Evolutionary conservation across 1,140 invertebrate species (phyloP).

Genomic region (Atta colombica): DNA sequence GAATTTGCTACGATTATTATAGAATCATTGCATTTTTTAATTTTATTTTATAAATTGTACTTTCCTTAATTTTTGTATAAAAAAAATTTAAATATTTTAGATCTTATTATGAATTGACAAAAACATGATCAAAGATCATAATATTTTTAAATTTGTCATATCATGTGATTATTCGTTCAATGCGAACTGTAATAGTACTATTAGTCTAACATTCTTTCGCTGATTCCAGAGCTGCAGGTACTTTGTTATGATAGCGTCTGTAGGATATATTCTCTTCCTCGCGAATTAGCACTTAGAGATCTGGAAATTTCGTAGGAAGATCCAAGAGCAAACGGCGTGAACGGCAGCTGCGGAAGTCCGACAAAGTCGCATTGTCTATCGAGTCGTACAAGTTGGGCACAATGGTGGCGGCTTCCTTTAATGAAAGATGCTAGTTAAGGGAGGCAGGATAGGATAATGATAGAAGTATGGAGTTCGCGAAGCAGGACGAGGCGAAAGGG

Average conservation of each 20-base stretch:
- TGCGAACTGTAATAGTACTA: not conserved
- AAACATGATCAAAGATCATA: too few relatives aligned
- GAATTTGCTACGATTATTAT: not conserved
- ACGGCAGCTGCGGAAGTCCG: constrained; percentile 60
- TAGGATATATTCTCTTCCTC: constrained; percentile 38
- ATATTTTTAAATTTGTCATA: not conserved
- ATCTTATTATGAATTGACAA: not conserved
- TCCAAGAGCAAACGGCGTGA: constrained; percentile 43
- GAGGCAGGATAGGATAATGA: constrained; percentile 66
- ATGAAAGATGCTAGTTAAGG: constrained; percentile 78
- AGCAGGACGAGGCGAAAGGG: constrained; percentile 10
- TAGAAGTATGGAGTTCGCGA: constrained; percentile 36
- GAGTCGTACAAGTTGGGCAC: constrained; percentile 70
- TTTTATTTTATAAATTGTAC: not conserved
- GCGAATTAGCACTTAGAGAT: constrained; percentile 68
- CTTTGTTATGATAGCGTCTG: constrained; percentile 33
- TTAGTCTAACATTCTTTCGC: constrained; percentile 4
- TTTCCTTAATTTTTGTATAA: not conserved
- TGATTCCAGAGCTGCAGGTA: not conserved
- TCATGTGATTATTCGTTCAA: not conserved
- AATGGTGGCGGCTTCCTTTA: constrained; percentile 79
- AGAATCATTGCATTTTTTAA: not conserved
- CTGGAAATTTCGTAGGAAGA: constrained; percentile 46
- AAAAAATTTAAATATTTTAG: not conserved
- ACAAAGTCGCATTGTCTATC: constrained; percentile 77